Evolutionary conservation across 2,888 invertebrate species (phyloP).

Genomic region (Dryobota labecula): DNA sequence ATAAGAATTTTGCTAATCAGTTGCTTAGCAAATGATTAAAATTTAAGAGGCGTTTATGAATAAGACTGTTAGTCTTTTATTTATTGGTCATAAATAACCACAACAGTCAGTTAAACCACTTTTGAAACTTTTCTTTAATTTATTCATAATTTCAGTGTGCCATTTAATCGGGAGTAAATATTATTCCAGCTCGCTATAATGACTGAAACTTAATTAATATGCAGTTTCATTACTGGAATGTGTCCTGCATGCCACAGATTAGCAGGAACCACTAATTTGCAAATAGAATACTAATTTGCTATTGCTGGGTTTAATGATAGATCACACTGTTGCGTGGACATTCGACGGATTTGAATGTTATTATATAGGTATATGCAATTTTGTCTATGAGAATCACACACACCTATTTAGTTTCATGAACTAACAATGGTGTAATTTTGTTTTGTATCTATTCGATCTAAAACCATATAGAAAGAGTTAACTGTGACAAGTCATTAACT

Average conservation of each 20-base stretch:
- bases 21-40: no score
- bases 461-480: neutral
- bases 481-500: neutral
- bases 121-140: neutral
- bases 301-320: constrained; percentile 10
- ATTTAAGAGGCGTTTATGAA: no score
- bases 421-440: neutral
- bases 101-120: neutral
- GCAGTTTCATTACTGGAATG: constrained; percentile 30
- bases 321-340: constrained; percentile 16
- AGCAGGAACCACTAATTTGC: constrained; percentile 30
- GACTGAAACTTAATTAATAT: constrained; percentile 25
- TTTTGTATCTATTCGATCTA: neutral
- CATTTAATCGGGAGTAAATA: neutral
- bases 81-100: no score
- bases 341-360: neutral
- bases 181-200: constrained; percentile 10
- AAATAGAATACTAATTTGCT: constrained; percentile 41
- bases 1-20: no score
- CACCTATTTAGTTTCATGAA: neutral
- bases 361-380: neutral
- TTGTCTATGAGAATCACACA: neutral
- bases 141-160: neutral
- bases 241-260: constrained; percentile 21
- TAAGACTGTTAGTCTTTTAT: no score